phyloP scores from a whole-genome alignment of 2,113 vertebrate genomes.

The Neotoma lepida region DNA sequence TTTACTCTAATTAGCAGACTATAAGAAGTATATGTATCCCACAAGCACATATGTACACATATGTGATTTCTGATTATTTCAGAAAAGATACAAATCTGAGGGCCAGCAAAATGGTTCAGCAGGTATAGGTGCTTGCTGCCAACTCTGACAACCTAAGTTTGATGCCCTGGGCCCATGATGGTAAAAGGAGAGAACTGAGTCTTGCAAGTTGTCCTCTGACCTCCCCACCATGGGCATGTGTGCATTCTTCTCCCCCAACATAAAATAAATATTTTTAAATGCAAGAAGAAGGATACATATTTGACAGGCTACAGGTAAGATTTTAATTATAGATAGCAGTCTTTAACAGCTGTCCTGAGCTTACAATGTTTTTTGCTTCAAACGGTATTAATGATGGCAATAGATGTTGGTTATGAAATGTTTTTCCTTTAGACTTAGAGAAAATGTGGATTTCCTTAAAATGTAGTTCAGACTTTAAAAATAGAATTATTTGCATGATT shows the following conservation, averaged over 20 bases:
- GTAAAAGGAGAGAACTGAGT: background rate
- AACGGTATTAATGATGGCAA: background rate
- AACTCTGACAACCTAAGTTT: background rate
- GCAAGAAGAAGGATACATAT: background rate
- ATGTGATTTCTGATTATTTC: background rate
- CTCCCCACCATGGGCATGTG: background rate
- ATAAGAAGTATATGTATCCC: background rate
- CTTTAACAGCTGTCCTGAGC: background rate
- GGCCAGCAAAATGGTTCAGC: background rate
- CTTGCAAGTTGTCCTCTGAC: background rate
- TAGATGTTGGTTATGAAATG: background rate
- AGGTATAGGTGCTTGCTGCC: background rate
- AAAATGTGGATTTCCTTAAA: constrained; percentile 11
- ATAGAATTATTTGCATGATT: background rate
- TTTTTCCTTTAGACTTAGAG: background rate
- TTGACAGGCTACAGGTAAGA: background rate
- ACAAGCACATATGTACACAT: background rate
- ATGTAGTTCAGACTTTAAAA: constrained; percentile 39
- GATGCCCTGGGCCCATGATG: background rate
- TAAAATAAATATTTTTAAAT: background rate
- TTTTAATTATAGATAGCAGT: background rate
- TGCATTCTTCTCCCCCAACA: background rate
- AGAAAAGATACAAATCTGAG: background rate
- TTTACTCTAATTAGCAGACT: background rate
- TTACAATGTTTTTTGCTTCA: background rate